These are phyloP conservation scores for Cettia cetti DNA, from an alignment of 2,113 vertebrate species.

Conservation along the genomic window DNA sequence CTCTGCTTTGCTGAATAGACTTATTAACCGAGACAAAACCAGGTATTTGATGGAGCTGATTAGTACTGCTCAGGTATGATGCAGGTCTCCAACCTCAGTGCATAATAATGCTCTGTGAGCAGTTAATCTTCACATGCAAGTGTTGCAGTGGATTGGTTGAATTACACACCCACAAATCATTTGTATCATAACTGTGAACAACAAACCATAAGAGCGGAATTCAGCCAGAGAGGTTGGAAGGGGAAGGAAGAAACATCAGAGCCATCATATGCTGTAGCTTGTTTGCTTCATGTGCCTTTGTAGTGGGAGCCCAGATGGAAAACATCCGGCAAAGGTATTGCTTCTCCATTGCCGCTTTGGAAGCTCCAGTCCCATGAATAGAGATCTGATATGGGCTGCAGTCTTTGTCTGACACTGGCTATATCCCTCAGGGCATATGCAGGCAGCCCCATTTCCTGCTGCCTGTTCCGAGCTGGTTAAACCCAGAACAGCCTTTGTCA, in stretches of 20 bases:
- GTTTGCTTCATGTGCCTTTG: not conserved
- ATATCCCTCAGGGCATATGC: not conserved
- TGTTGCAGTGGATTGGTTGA: not conserved
- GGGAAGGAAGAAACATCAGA: not conserved
- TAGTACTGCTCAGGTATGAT: not conserved
- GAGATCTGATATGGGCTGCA: not conserved
- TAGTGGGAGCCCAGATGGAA: not conserved
- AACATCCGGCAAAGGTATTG: fast-evolving
- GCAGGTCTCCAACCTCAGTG: not conserved
- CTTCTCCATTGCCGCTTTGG: not conserved
- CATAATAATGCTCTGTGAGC: not conserved
- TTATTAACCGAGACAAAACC: not conserved
- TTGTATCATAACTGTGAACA: not conserved
- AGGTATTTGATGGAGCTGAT: not conserved
- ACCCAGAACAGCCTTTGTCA: not conserved
- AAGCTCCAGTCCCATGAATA: not conserved
- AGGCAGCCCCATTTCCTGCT: not conserved
- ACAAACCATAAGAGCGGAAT: not conserved
- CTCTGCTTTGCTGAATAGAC: not conserved
- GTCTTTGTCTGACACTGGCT: not conserved
- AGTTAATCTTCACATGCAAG: not conserved
- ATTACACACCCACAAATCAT: not conserved
- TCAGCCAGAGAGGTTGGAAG: not conserved
- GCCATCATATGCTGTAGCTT: not conserved
- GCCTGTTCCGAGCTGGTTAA: not conserved